Evolutionary conservation across 92 coral and sea anemone genomes (phyloP).

Genomic region (Nematostella vectensis): DNA sequence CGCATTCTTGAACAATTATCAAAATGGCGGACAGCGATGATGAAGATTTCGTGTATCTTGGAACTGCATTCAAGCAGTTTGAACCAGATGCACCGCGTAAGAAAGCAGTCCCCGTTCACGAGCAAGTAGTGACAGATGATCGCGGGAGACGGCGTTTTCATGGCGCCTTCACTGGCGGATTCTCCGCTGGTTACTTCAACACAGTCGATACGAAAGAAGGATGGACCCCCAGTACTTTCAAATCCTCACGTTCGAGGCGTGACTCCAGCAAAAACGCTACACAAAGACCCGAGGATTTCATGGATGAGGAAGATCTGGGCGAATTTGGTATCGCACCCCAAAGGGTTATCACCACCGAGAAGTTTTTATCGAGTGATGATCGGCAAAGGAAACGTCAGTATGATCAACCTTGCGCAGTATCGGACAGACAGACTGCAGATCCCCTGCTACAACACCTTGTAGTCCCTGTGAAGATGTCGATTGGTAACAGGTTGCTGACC

Average conservation of each 20-base stretch:
- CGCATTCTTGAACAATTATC: too few species aligned
- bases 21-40: constrained; percentile 91
- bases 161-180: constrained; percentile 99
- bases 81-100: constrained; percentile 97
- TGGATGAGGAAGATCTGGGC: constrained; percentile 95
- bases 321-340: constrained; percentile 98
- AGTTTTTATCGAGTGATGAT: constrained; percentile 45
- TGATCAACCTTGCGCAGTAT: constrained; percentile 1
- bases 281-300: constrained; percentile 95
- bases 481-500: constrained; percentile 75
- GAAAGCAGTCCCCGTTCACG: constrained; percentile 87
- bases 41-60: constrained; percentile 74
- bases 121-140: constrained; percentile 90
- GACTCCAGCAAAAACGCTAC: constrained; percentile 28
- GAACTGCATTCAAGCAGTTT: constrained; percentile 70
- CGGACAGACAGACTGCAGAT: constrained; percentile 28
- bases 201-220: constrained; percentile 96
- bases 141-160: constrained; percentile 94
- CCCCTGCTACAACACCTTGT: constrained; percentile 69
- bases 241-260: constrained; percentile 79
- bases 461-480: constrained; percentile 73
- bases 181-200: constrained; percentile 99
- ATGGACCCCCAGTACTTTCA: constrained; percentile 86
- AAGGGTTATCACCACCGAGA: constrained; percentile 64
- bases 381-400: constrained; percentile 21